Evolutionary conservation across 2,113 vertebrate genomes (phyloP).

Genomic region (Ivindomyrus marchei): DNA sequence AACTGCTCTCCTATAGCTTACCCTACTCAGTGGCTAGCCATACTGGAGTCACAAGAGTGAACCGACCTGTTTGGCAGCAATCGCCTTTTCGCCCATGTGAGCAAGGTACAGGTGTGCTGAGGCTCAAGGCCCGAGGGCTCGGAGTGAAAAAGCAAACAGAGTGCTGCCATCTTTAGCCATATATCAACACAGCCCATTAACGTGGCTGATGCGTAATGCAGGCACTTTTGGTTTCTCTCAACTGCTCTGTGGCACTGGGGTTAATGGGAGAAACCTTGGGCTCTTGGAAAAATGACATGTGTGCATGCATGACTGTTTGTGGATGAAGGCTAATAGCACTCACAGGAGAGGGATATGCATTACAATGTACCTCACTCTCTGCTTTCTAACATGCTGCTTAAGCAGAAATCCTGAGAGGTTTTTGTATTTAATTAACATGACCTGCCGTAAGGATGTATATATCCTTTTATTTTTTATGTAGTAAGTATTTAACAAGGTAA

Average conservation of each 20-base stretch:
- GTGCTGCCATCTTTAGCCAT: not conserved
- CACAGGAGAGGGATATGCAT: not conserved
- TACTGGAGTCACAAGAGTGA: not conserved
- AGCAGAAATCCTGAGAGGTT: not conserved
- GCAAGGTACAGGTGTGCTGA: not conserved
- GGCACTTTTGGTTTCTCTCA: not conserved
- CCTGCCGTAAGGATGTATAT: not conserved
- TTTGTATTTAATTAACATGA: not conserved
- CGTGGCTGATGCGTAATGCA: not conserved
- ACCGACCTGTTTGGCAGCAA: not conserved
- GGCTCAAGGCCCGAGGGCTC: not conserved
- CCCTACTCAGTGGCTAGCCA: not conserved
- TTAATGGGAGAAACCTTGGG: not conserved
- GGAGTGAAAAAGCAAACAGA: not conserved
- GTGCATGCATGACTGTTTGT: conserved; percentile 22
- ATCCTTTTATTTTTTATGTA: not conserved
- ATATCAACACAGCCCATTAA: not conserved
- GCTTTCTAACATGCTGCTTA: not conserved
- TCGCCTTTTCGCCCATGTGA: not conserved
- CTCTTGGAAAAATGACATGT: not conserved
- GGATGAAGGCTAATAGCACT: conserved; percentile 16
- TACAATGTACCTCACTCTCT: not conserved
- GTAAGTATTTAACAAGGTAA: not conserved
- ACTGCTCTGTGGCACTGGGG: not conserved
- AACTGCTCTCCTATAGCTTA: not conserved